These are phyloP conservation scores for Nephrotoma appendiculata DNA, from an alignment of 2,888 invertebrate genomes.

Conservation along the genomic window DNA sequence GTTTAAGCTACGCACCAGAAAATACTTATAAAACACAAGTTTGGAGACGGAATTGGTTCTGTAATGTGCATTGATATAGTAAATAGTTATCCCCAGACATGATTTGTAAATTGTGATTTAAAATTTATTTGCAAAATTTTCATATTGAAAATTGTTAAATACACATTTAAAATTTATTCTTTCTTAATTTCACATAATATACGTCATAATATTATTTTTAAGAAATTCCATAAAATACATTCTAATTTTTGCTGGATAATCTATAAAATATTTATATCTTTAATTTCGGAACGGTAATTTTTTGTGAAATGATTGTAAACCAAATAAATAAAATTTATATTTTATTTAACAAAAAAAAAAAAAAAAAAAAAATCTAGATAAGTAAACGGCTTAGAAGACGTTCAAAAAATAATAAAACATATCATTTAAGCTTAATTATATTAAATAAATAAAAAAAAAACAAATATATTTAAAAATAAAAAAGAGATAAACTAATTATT, in stretches of 20 bases:
- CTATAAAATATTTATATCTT: conserved; percentile 1
- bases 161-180: background rate
- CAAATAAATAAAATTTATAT: background rate
- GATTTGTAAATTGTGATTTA: background rate
- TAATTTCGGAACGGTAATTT: background rate
- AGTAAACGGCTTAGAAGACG: background rate
- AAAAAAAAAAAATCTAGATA: background rate
- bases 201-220: background rate
- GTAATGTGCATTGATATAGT: no score
- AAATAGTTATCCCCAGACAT: no score
- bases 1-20: no score
- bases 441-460: background rate
- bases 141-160: background rate
- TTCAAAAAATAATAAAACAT: conserved; percentile 11
- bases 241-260: background rate
- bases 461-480: background rate
- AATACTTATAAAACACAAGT: no score
- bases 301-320: background rate
- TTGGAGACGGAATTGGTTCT: no score
- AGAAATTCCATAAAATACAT: background rate
- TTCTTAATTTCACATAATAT: background rate
- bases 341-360: background rate
- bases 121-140: background rate
- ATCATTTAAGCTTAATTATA: conserved; percentile 16
- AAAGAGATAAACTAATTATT: conserved; percentile 1